A percentile compares a stretch with the other conserved stretches of the same genome.
These are phyloP conservation scores for Montifringilla adamsi DNA, from an alignment of 2,113 vertebrate species.

Conservation along the genomic window DNA sequence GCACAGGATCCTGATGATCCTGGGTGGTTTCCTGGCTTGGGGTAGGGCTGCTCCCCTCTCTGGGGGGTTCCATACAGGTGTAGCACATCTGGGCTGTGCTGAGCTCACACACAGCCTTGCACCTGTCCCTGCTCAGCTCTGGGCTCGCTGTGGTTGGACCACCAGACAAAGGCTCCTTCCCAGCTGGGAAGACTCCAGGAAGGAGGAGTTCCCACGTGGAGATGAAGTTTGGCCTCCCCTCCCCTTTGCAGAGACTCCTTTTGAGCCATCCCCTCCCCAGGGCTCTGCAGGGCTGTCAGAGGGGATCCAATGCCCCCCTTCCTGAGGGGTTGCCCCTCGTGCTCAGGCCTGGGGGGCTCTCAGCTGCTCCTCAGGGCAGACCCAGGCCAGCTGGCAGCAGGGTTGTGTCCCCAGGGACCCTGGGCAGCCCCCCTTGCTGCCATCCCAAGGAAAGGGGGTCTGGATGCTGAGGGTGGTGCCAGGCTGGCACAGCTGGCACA, in stretches of 20 bases:
- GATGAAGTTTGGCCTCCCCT: not conserved
- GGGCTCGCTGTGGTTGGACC: not conserved
- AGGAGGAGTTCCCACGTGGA: not conserved
- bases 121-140: not conserved
- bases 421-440: not conserved
- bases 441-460: not conserved
- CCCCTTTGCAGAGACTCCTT: not conserved
- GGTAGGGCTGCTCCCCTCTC: not conserved
- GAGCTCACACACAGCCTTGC: not conserved
- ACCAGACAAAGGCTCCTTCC: not conserved
- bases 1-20: not conserved
- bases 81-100: not conserved
- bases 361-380: not conserved
- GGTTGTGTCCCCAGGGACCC: not conserved
- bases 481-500: not conserved
- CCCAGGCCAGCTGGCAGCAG: not conserved
- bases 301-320: rapidly evolving
- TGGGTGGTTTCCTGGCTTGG: not conserved
- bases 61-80: rapidly evolving
- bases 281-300: not conserved
- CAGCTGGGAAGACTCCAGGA: not conserved
- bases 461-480: not conserved
- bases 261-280: not conserved
- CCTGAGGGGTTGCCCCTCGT: rapidly evolving
- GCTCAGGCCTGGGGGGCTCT: not conserved